Base-by-base conservation (phyloP, 2,113 vertebrate species). In the Tinamus guttatus region DNA sequence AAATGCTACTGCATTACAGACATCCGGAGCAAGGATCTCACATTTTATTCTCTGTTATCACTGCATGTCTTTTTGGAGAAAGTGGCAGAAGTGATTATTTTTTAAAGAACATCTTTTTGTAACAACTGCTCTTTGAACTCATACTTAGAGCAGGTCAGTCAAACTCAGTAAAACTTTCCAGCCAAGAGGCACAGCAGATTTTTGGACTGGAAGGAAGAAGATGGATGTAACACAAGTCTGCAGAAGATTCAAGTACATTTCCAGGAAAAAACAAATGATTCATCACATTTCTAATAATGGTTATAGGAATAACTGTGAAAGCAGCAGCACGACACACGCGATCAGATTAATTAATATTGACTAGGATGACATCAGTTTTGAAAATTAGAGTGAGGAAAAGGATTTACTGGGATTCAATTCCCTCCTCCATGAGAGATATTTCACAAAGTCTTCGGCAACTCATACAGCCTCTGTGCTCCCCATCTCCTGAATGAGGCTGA, bases 261-360 rank as follows among this genome's bases (percentile, higher is more conserved):
- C 89, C 73, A 96, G 89, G 88, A 95, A 96, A 95, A 97, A 71
- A 90, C 13, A 90, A 87, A 75, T 84, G 70, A 94, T 89, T 91
- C 92, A 69, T 94, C 77, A 43, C 21, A 18, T 34, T 68, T 69
- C 71, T 90, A 78, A 71, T 45, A 79, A 76, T 1, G 0, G 56
- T 83, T 88, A 56, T 73, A 93, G 86, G 49, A 63, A 89, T 74
- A 75, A 71, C 47, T 85, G 83, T 1, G 2, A 91, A 87, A 83
- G 73, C 78, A 74, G 89, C 59, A 85, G 83, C 71, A 89, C 60
- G 82, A 71, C 22, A 81, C 38, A 88, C 74, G 20, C 0, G 0
- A 56, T 73, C 59, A 69, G 67, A 51, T 92, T 69, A 89, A 90
- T 96, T 95, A 92, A 86, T 74, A 87, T 71, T 38, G 59, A 79